A percentile compares a stretch with the other conserved stretches of the same genome.
phyloP scores from a whole-genome alignment of 2,797 vertebrate genomes.

The Setipinna tenuifilis region DNA sequence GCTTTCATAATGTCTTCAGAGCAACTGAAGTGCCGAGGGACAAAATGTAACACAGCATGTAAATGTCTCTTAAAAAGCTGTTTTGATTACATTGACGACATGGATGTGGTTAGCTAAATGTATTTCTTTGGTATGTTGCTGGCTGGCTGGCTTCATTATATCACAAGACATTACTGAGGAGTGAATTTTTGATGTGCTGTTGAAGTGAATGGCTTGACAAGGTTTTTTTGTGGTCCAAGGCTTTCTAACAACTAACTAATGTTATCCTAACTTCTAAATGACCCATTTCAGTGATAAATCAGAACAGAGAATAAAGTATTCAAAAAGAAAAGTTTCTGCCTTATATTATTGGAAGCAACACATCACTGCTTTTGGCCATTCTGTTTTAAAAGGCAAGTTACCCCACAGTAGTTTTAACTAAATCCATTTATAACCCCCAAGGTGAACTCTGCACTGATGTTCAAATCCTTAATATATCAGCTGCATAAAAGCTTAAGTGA shows the following conservation, averaged over 20 bases:
- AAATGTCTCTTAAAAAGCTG: slow-evolving; percentile 10
- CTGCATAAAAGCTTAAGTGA: too few species aligned
- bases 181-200: slow-evolving; percentile 59
- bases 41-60: slow-evolving; percentile 51
- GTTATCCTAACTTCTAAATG: slow-evolving; percentile 56
- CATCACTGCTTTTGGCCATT: not conserved
- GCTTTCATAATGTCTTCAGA: slow-evolving; percentile 45
- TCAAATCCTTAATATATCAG: not conserved
- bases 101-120: slow-evolving; percentile 62
- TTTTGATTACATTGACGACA: slow-evolving; percentile 47
- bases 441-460: not conserved
- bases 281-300: slow-evolving; percentile 54
- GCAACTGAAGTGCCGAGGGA: slow-evolving; percentile 44
- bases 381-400: not conserved
- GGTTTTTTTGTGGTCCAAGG: slow-evolving; percentile 53
- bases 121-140: slow-evolving; percentile 57
- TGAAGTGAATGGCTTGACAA: slow-evolving; percentile 61
- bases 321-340: slow-evolving; percentile 7
- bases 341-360: not conserved
- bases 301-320: slow-evolving; percentile 78
- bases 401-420: not conserved
- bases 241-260: slow-evolving; percentile 57
- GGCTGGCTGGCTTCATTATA: slow-evolving; percentile 60
- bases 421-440: not conserved
- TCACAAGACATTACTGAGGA: slow-evolving; percentile 56